Evolutionary conservation across 2,113 vertebrate genomes (phyloP), one percentile per base, ranked within the genome.

Genomic region (Percopsis transmontana): DNA sequence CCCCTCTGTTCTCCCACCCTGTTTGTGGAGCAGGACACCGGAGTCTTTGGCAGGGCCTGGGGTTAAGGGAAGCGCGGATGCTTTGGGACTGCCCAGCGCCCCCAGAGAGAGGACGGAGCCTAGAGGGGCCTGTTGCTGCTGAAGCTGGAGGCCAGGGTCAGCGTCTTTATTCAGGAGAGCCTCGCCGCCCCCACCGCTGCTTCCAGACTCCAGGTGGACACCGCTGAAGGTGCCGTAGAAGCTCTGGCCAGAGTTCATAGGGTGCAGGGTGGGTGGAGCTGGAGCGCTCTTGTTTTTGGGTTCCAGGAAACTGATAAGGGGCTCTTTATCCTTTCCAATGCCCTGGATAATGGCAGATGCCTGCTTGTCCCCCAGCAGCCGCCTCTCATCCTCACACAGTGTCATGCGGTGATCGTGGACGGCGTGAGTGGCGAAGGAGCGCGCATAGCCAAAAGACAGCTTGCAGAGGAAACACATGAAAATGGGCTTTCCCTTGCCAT

Each of bases 391-490:
- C 80, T 98, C 96, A 82, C 95, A 96, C 87, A 99, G 92, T 91
- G 96, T 98, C 95, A 99, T 97, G 81, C 95, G 94, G 87, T 99
- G 97, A 90, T 99, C 96, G 65, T 99, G 97, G 89, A 99, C 96
- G 56, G 97, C 97, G 5, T 99, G 97, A 85, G 96, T 98, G 89
- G 95, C 97, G 68, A 99, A 98, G 0, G 97, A 99, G 82, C 96
- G 96, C 78, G 96, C 93, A 71, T 96, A 98, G 87, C 97, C 96
- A 80, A 99, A 99, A 91, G 96, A 99, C 74, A 99, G 93, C 90
- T 99, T 99, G 93, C 97, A 99, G 93, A 99, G 92, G 93, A 99
- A 99, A 93, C 97, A 99, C 97, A 99, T 99, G 88, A 99, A 90
- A 88, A 99, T 99, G 87, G 97, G 97, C 90, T 99, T 99, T 85